A percentile compares a stretch with the other conserved stretches of the same genome.
phyloP scores from a whole-genome alignment of 2,888 invertebrate genomes.

The Tetranychus truncatus region DNA sequence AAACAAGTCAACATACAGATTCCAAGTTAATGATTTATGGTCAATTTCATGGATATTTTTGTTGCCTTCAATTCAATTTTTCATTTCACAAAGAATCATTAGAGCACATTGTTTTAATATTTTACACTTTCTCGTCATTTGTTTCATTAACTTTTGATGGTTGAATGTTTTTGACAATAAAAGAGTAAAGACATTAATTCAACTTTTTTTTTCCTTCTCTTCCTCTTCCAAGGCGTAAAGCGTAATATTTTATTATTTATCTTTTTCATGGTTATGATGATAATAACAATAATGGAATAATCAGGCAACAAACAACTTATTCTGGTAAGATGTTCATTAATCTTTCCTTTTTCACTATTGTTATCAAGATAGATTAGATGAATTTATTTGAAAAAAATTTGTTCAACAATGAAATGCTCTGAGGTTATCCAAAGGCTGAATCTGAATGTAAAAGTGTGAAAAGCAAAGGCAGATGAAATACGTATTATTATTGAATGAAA shows the following conservation, averaged over 20 bases:
- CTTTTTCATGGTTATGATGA: neutral
- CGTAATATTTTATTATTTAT: neutral
- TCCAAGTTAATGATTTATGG: neutral
- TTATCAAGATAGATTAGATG: neutral
- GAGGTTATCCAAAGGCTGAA: neutral
- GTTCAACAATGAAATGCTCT: neutral
- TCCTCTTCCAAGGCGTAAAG: neutral
- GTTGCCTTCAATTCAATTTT: neutral
- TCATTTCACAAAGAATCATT: neutral
- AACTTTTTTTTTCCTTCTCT: neutral
- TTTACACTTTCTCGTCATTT: neutral
- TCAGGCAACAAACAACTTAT: neutral
- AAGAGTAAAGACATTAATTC: neutral
- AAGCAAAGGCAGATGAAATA: neutral
- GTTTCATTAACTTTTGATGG: neutral
- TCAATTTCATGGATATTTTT: neutral
- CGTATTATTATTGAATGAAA: too few relatives aligned
- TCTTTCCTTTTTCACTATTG: neutral
- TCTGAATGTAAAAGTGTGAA: neutral
- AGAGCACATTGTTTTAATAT: neutral
- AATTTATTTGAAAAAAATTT: neutral
- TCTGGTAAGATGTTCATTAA: neutral
- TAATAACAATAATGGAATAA: neutral
- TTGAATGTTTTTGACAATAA: neutral
- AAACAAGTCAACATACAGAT: neutral